Conservation (phyloP, 2,797 vertebrate species). For the Natrix natrix region DNA sequence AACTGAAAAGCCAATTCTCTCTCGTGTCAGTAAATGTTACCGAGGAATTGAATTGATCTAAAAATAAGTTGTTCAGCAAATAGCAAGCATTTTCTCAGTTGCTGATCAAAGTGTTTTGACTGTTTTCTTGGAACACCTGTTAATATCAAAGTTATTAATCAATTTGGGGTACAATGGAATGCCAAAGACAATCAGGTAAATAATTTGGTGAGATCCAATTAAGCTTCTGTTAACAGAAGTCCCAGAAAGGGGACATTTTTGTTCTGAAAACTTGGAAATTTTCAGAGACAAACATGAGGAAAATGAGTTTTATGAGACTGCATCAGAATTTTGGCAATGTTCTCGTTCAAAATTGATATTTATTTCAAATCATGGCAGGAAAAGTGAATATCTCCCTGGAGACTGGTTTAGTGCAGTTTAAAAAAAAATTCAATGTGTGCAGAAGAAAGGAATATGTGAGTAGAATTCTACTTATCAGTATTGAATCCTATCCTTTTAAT, state of each 20-base stretch:
- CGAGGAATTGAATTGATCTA: slow-evolving; percentile 3
- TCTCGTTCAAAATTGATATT: not conserved
- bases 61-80: slow-evolving; percentile 41
- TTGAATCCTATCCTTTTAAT: slow-evolving; percentile 14
- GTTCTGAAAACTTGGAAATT: not conserved
- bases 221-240: not conserved
- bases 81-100: slow-evolving; percentile 43
- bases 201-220: not conserved
- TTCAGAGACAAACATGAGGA: not conserved
- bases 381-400: not conserved
- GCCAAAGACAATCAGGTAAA: slow-evolving; percentile 55
- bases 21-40: not conserved
- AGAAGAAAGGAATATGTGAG: not conserved
- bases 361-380: not conserved
- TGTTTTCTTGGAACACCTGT: slow-evolving; percentile 33
- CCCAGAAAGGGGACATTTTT: not conserved
- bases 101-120: slow-evolving; percentile 18
- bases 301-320: not conserved
- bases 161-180: slow-evolving; percentile 47
- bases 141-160: slow-evolving; percentile 37
- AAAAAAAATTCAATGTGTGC: not conserved
- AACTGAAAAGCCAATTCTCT: not conserved
- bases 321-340: not conserved
- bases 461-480: not conserved
- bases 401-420: not conserved